Conservation (phyloP, 2,797 vertebrate genomes). For the Amblyraja radiata region DNA sequence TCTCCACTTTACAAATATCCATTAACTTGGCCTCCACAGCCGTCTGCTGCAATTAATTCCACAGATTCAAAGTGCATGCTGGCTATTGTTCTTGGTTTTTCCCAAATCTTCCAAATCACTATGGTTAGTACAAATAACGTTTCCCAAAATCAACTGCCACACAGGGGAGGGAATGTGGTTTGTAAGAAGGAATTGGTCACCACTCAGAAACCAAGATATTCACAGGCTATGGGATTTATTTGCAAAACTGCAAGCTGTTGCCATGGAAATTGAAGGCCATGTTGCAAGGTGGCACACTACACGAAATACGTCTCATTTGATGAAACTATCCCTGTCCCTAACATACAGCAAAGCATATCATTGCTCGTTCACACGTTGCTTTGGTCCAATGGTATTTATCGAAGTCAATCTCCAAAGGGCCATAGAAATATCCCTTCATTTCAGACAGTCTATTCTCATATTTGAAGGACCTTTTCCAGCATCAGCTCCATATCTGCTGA, state of each 20-base stretch:
- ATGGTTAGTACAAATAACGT: not conserved
- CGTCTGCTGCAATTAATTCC: too few relatives aligned
- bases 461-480: not conserved
- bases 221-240: not conserved
- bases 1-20: too few relatives aligned
- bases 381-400: not conserved
- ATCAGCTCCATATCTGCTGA: not conserved
- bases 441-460: not conserved
- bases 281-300: not conserved
- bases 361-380: not conserved
- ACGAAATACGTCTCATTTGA: not conserved
- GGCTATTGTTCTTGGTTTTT: not conserved
- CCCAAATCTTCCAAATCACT: not conserved
- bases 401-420: not conserved
- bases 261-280: not conserved
- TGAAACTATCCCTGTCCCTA: not conserved
- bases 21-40: too few relatives aligned
- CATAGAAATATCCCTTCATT: not conserved
- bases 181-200: not conserved
- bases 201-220: not conserved
- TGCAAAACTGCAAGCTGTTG: not conserved
- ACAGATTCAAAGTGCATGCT: too few relatives aligned
- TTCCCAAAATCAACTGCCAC: not conserved
- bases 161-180: not conserved
- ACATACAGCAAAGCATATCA: not conserved